Evolutionary conservation across 2,888 invertebrate species (phyloP).

Genomic region (Ormyrus pomaceus): DNA sequence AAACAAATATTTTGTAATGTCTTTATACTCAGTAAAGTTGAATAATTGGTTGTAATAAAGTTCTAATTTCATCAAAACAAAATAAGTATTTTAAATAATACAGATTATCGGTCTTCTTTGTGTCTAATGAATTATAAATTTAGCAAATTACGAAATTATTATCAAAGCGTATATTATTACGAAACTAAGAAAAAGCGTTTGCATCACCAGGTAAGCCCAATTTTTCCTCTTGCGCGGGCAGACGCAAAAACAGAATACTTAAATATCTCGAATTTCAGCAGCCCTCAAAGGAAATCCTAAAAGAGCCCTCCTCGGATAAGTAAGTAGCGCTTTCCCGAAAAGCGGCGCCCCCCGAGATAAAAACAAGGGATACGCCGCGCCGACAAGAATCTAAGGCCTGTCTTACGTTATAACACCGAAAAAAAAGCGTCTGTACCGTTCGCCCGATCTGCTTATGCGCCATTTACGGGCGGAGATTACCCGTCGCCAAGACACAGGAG

Average conservation of each 20-base stretch:
- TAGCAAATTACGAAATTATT: no score
- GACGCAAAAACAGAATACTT: not conserved
- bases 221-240: not conserved
- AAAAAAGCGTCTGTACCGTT: no score
- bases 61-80: no score
- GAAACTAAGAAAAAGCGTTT: not conserved
- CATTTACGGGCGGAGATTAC: constrained; percentile 16
- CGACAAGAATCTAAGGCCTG: constrained; percentile 26
- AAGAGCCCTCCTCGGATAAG: not conserved
- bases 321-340: not conserved
- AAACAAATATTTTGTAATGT: no score
- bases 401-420: not conserved
- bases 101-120: no score
- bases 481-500: not conserved
- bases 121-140: not conserved
- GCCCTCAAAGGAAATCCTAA: constrained; percentile 13
- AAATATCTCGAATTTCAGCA: constrained; percentile 30
- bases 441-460: constrained; percentile 41
- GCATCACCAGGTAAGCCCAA: not conserved
- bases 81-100: no score
- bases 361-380: constrained; percentile 9
- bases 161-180: not conserved
- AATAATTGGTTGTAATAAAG: no score
- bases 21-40: no score
- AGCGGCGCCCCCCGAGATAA: constrained; percentile 8